These are phyloP conservation scores for Brachyptera risi DNA, from an alignment of 2,888 invertebrate genomes.

Conservation along the genomic window DNA sequence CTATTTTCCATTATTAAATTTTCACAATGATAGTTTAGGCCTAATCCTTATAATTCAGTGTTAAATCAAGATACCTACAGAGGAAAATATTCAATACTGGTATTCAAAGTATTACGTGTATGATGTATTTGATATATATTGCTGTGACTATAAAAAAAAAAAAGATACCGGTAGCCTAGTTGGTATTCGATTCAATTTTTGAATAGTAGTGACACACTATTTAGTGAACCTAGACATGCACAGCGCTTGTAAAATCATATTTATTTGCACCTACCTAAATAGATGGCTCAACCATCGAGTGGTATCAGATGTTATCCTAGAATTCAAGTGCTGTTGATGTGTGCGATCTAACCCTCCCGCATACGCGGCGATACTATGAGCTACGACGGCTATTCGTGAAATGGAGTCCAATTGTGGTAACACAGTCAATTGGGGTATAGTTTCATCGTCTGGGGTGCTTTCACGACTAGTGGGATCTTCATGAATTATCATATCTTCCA, in stretches of 20 bases:
- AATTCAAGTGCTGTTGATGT: slow-evolving; percentile 67
- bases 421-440: slow-evolving; percentile 36
- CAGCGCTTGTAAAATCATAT: slow-evolving; percentile 57
- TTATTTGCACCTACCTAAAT: neutral
- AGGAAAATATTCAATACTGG: too few species aligned
- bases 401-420: slow-evolving; percentile 45
- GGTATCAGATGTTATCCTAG: neutral
- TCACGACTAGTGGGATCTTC: slow-evolving; percentile 38
- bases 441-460: slow-evolving; percentile 27
- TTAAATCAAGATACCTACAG: too few species aligned
- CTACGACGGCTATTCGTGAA: slow-evolving; percentile 63
- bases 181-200: too few species aligned
- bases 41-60: too few species aligned
- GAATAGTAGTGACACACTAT: too few species aligned
- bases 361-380: slow-evolving; percentile 85
- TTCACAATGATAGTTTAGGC: too few species aligned
- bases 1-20: too few species aligned
- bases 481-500: slow-evolving; percentile 48
- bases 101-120: too few species aligned
- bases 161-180: too few species aligned
- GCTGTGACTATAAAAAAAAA: too few species aligned
- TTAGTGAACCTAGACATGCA: too few species aligned
- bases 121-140: too few species aligned
- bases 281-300: slow-evolving; percentile 68
- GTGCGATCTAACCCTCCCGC: slow-evolving; percentile 76